Conservation (phyloP, 1,140 invertebrate species). For the Drosophila azteca region DNA sequence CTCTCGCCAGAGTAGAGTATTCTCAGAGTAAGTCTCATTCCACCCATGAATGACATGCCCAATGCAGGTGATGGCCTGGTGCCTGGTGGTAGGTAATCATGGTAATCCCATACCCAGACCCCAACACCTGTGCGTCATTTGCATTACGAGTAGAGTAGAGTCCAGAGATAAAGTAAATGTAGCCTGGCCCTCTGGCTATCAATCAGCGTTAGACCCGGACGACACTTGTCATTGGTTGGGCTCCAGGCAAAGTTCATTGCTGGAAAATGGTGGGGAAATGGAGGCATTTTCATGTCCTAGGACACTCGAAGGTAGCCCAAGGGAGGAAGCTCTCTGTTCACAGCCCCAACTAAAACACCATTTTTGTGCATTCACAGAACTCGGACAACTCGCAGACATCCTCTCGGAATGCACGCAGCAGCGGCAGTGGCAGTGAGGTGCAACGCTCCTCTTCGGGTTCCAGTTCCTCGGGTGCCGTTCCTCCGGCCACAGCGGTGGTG, state of each 20-base stretch:
- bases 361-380: conserved; percentile 35
- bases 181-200: conserved; percentile 15
- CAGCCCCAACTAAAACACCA: neutral
- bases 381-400: conserved; percentile 64
- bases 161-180: too few species aligned
- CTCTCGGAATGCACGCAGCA: conserved; percentile 29
- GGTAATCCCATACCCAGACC: too few species aligned
- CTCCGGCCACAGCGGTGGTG: neutral
- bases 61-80: too few species aligned
- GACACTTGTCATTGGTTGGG: conserved; percentile 43
- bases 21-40: too few species aligned
- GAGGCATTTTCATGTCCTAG: conserved; percentile 29
- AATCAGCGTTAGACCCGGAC: conserved; percentile 24
- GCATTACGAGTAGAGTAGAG: too few species aligned
- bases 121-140: too few species aligned
- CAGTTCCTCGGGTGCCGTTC: conserved; percentile 38
- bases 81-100: too few species aligned
- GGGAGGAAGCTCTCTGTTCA: neutral
- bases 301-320: conserved; percentile 37
- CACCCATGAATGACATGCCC: too few species aligned
- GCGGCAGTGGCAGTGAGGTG: conserved; percentile 50
- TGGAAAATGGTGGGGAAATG: conserved; percentile 32
- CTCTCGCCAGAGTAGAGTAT: too few species aligned
- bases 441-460: conserved; percentile 66
- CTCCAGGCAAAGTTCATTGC: conserved; percentile 22